Base-by-base conservation (phyloP, 2,888 invertebrate genomes). In the Anarsia innoxiella region DNA sequence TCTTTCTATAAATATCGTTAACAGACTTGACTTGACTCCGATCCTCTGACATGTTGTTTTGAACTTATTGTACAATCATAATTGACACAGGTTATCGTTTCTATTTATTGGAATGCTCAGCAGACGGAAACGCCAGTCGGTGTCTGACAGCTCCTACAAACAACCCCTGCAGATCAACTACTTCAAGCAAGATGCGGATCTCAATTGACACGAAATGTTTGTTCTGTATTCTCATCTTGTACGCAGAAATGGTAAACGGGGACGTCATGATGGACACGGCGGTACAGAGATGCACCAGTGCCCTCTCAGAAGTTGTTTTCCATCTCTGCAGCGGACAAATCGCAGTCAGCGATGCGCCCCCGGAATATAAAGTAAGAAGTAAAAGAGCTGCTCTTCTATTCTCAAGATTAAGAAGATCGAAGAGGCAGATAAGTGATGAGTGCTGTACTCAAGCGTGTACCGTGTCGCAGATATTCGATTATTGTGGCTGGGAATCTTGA, bases 51-150 rank as follows among this genome's bases (percentile, higher is more conserved):
- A 70, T 79, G 78, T 80, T 82, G 76, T 82, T 82, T 75, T 80
- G 76, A 77, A 79, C 77, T 77, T 67, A 67, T 66, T 66, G 64
- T 68, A 66, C 72, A 65, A 66, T 67, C 65, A 66, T 59, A 59
- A 67, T 72, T 77, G 75, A 80, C 75, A 76, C 69, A 74, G 77
- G 82, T 78, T 83, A 82, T 82, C 82, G 51, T 53, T 55, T 71
- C 63, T 78, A 76, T 79, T 78, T 80, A 74, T 69, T 75, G 53
- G 51, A 66, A 66, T 64, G 52, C 65, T 66, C 59, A 54, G 62
- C 63, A 76, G 69, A 77, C 74, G 79, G 77, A 77, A 77, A 67
- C 65, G 56, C 57, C 67, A 76, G 77, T 77, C 62, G 53, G 45
- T 44, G 39, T 45, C 46, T 44, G 56, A 48, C 56, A 54, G 56